Percentiles rank a stretch among this genome's conserved stretches.
phyloP scores from a whole-genome alignment of 2,797 vertebrate species.

The Trematomus bernacchii region DNA sequence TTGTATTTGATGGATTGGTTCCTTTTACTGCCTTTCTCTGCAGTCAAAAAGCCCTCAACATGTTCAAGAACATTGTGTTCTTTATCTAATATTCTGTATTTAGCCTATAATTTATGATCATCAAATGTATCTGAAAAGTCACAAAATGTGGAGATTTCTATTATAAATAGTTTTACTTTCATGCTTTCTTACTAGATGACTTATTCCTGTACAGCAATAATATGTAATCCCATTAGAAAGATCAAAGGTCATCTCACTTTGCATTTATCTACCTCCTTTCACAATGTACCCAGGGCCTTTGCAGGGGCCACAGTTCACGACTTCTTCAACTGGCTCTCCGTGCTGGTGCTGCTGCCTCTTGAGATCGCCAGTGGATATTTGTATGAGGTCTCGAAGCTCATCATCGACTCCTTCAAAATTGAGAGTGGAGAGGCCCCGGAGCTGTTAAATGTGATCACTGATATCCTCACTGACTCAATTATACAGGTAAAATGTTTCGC shows the following conservation, averaged over 20 bases:
- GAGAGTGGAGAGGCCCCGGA: conserved; percentile 91
- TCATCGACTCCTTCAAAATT: conserved; percentile 90
- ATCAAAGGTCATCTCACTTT: conserved; percentile 3
- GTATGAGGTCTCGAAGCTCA: conserved; percentile 84
- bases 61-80: not conserved
- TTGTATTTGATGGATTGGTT: not conserved
- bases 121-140: not conserved
- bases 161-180: not conserved
- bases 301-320: conserved; percentile 96
- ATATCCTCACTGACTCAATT: conserved; percentile 91
- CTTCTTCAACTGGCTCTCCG: conserved; percentile 98
- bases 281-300: conserved; percentile 88
- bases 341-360: conserved; percentile 92
- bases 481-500: conserved; percentile 83
- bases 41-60: not conserved
- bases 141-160: not conserved
- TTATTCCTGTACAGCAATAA: not conserved
- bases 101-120: not conserved
- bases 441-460: conserved; percentile 95
- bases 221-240: not conserved
- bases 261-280: conserved; percentile 10
- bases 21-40: not conserved
- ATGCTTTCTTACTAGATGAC: not conserved
- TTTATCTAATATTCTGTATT: not conserved
- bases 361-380: conserved; percentile 90